A percentile compares a stretch with the other conserved stretches of the same genome.
Conservation (phyloP, 2,888 invertebrate genomes). For the Agrotis exclamationis region DNA sequence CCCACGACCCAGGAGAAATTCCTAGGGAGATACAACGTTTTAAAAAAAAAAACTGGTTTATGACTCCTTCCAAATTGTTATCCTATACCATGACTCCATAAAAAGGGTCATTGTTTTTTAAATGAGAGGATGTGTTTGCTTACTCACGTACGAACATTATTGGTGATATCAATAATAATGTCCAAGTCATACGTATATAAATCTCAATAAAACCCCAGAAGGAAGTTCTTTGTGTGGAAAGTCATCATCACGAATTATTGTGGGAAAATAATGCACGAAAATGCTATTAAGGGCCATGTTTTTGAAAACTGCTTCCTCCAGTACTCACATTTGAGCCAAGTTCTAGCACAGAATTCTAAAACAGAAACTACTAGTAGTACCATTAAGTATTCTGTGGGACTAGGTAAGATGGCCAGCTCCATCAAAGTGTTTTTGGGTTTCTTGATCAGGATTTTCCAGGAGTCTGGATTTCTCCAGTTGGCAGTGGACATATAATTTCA, state of each 20-base stretch:
- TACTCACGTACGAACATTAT: constrained; percentile 28
- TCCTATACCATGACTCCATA: background rate
- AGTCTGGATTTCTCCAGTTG: too few species aligned
- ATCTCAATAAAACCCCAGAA: constrained; percentile 36
- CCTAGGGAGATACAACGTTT: too few species aligned
- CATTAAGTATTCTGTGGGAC: too few species aligned
- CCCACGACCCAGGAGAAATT: too few species aligned
- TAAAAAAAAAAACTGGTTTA: background rate
- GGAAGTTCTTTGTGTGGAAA: constrained; percentile 46
- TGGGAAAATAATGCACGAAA: background rate
- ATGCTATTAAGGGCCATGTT: background rate
- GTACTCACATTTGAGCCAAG: too few species aligned
- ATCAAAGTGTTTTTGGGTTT: too few species aligned
- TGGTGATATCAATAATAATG: constrained; percentile 32
- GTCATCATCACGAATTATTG: constrained; percentile 7
- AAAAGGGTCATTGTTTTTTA: constrained; percentile 25
- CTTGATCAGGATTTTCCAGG: too few species aligned
- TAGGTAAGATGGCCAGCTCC: too few species aligned
- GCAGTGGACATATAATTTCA: too few species aligned
- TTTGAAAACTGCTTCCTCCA: background rate
- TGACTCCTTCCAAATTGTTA: background rate
- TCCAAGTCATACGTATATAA: constrained; percentile 43
- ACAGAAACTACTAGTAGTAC: too few species aligned
- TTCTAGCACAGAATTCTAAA: too few species aligned
- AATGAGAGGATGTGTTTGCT: constrained; percentile 35